These are phyloP conservation scores for Trematomus bernacchii DNA, from an alignment of 2,797 vertebrate species.

Conservation along the genomic window DNA sequence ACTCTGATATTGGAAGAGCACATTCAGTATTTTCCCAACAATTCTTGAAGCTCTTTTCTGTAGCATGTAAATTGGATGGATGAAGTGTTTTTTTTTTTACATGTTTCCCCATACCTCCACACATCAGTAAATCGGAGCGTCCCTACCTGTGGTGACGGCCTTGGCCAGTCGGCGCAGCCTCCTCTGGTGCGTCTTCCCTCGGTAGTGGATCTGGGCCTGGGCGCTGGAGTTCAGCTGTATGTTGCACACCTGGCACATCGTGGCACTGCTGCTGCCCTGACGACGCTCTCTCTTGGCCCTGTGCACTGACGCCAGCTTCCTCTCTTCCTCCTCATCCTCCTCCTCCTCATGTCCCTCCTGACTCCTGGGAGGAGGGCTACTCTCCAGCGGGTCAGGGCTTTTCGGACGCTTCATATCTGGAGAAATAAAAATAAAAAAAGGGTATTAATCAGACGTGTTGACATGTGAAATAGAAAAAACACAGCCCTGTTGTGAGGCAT, in stretches of 20 bases:
- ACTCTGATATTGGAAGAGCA: no score
- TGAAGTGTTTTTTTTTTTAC: no score
- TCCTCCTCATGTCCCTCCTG: slow-evolving; percentile 60
- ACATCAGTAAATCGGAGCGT: no score
- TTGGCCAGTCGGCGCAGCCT: slow-evolving; percentile 91
- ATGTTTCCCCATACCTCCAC: no score
- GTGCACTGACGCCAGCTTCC: slow-evolving; percentile 72
- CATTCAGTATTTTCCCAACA: no score
- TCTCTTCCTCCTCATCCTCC: slow-evolving; percentile 61
- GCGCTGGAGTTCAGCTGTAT: slow-evolving; percentile 94
- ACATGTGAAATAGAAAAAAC: slow-evolving; percentile 4
- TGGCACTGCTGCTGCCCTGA: slow-evolving; percentile 87
- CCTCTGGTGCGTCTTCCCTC: slow-evolving; percentile 96
- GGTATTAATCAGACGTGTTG: background rate
- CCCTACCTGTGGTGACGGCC: slow-evolving; percentile 86
- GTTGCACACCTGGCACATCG: slow-evolving; percentile 94
- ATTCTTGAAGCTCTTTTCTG: no score
- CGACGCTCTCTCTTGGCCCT: slow-evolving; percentile 89
- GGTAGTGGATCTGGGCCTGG: slow-evolving; percentile 96
- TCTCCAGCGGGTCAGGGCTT: slow-evolving; percentile 81
- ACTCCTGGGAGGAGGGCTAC: slow-evolving; percentile 47
- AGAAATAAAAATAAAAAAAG: background rate
- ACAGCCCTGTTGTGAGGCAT: background rate
- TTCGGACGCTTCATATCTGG: slow-evolving; percentile 92
- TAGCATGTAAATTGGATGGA: no score